Base-by-base conservation (phyloP, 2,113 vertebrate species). In the Burhinus bistriatus region DNA sequence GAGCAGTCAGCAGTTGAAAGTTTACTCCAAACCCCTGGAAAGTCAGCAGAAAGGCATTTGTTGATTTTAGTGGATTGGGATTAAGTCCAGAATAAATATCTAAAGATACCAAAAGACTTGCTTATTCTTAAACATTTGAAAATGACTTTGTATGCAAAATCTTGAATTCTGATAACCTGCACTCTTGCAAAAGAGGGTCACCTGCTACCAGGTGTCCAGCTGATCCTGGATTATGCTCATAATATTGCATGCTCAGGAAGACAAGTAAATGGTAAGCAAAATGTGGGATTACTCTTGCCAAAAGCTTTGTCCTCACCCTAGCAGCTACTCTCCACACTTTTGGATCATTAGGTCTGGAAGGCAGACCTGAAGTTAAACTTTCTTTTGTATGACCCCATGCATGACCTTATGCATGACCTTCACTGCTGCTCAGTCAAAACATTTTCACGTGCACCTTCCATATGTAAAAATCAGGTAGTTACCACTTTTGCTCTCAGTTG, bases 1-100 rank as follows among this genome's bases (percentile, higher is more conserved):
- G 61, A 91, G 58, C 44, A 85, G 52, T 72, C 78, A 89, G 44
- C 78, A 69, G 49, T 36, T 83, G 34, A 72, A 89, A 91, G 52
- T 96, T 93, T 96, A 71, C 65, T 89, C 69, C 73, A 84, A 68
- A 93, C 70, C 47, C 51, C 38, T 73, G 69, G 36, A 72, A 96
- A 94, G 58, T 95, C 93, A 97, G 34, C 78, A 93, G 95, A 94
- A 96, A 89, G 83, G 82, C 87, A 93, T 94, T 87, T 89, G 57
- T 76, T 95, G 73, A 77, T 71, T 96, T 95, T 82, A 93, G 58
- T 83, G 70, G 77, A 23, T 79, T 93, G 44, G 84, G 78, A 91
- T 83, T 79, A 79, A 75, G 40, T 88, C 95, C 87, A 94, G 64
- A 93, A 82, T 91, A 94, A 91, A 61, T 93, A 91, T 38, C 76